Percentiles rank a stretch among this genome's conserved stretches.
phyloP scores from a whole-genome alignment of 2,113 vertebrate genomes.

The Podarcis raffonei region DNA sequence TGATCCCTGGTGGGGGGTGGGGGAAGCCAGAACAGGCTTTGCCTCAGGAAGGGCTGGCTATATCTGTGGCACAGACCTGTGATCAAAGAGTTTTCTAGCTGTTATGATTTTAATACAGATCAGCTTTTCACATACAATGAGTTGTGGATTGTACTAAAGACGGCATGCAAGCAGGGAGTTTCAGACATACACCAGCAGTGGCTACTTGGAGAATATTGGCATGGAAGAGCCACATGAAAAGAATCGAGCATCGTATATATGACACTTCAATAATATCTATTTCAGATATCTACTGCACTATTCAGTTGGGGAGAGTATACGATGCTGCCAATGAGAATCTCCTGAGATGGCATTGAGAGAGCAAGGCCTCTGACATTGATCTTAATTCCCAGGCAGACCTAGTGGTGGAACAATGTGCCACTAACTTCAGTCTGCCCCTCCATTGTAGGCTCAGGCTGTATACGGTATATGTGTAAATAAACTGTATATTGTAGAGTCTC shows the following conservation, averaged over 20 bases:
- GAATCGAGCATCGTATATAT: neutral
- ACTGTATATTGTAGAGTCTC: too few species aligned
- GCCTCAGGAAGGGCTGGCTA: too few species aligned
- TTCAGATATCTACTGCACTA: too few species aligned
- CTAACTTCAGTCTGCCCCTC: too few species aligned
- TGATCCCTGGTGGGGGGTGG: constrained; percentile 30
- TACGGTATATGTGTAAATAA: too few species aligned
- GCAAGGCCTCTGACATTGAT: neutral
- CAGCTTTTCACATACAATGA: neutral
- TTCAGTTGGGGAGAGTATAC: neutral
- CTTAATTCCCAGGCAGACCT: neutral
- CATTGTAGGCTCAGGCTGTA: too few species aligned
- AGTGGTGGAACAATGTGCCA: neutral
- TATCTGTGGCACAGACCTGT: neutral
- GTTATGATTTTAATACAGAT: neutral
- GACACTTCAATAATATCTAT: too few species aligned
- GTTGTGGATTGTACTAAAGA: neutral
- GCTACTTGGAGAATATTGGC: neutral
- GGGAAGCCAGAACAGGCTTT: neutral
- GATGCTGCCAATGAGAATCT: neutral
- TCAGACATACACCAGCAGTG: neutral
- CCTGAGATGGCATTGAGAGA: neutral
- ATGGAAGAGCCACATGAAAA: neutral
- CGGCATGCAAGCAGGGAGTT: neutral
- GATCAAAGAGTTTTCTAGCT: neutral